Conservation (phyloP, 2,113 vertebrate genomes). For the Grammomys dolichurus region DNA sequence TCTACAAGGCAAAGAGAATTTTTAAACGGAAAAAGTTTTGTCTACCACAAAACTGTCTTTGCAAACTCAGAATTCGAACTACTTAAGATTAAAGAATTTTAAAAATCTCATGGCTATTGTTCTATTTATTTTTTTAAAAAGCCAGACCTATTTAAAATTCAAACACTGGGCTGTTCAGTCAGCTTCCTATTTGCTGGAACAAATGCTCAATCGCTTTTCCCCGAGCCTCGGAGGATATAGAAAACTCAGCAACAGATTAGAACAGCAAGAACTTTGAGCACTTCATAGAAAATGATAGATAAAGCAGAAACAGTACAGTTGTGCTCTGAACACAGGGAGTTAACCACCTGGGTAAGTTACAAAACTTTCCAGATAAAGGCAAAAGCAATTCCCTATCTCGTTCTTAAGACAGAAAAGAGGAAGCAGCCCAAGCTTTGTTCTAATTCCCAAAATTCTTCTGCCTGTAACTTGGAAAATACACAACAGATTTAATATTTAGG, state of each 20-base stretch:
- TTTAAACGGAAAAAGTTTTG: background rate
- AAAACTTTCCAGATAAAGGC: background rate
- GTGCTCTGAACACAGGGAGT: conserved; percentile 30
- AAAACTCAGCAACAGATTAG: conserved; percentile 8
- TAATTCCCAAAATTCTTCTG: conserved; percentile 53
- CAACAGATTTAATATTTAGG: conserved; percentile 47
- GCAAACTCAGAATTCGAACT: conserved; percentile 27
- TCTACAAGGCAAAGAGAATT: background rate
- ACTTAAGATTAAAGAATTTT: background rate
- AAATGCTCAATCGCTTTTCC: background rate
- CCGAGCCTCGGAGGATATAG: background rate
- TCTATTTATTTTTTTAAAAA: conserved; percentile 28
- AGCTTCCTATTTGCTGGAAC: background rate
- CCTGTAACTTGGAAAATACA: background rate
- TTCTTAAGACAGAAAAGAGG: conserved; percentile 30
- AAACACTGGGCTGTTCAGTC: background rate
- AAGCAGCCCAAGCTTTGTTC: conserved; percentile 47
- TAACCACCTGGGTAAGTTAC: conserved; percentile 33
- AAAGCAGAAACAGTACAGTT: background rate
- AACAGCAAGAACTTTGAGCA: background rate
- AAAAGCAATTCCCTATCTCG: conserved; percentile 48
- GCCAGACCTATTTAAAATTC: conserved; percentile 38
- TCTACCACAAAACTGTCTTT: background rate
- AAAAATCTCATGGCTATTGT: background rate
- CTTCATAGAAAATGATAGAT: background rate